Base-by-base conservation (phyloP, 2,797 vertebrate genomes). In the Streptopelia turtur region DNA sequence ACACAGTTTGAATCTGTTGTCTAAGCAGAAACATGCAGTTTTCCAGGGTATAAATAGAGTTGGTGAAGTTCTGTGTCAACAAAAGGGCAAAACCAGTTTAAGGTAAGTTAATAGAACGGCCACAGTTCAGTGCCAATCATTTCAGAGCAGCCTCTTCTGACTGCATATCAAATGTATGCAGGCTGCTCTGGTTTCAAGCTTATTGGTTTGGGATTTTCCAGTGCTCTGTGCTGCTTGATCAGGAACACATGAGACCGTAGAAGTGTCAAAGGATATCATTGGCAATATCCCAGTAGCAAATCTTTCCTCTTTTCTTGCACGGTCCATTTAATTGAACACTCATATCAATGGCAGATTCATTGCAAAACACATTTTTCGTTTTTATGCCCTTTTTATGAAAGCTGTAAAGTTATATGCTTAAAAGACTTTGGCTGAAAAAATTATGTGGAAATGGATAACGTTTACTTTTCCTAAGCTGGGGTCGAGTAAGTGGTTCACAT, bases 241-340 rank as follows among this genome's bases (percentile, higher is more conserved):
- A 45, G 91, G 97, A 97, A 91, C 97, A 98, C 90, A 96, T 96
- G 96, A 97, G 85, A 87, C 94, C 21, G 79, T 53, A 82, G 94
- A 97, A 95, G 95, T 70, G 75, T 97, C 95, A 96, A 95, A 97
- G 90, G 78, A 95, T 95, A 93, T 72, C 94, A 88, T 13, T 98
- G 97, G 97, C 97, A 96, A 74, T 49, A 89, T 18, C 95, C 94
- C 96, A 97, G 96, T 82, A 97, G 95, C 93, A 97, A 96, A 87
- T 92, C 86, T 96, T 95, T 86, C 87, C 90, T 95, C 78, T 92
- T 89, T 96, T 93, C 89, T 87, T 94, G 56, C 92, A 96, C 6
- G 90, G 83, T 78, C 93, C 94, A 92, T 97, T 97, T 96, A 96
- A 96, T 45, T 89, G 75, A 91, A 96, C 72, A 84, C 37, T 94